phyloP scores from a whole-genome alignment of 2,888 invertebrate genomes.

The Macrostomum cliftonense region DNA sequence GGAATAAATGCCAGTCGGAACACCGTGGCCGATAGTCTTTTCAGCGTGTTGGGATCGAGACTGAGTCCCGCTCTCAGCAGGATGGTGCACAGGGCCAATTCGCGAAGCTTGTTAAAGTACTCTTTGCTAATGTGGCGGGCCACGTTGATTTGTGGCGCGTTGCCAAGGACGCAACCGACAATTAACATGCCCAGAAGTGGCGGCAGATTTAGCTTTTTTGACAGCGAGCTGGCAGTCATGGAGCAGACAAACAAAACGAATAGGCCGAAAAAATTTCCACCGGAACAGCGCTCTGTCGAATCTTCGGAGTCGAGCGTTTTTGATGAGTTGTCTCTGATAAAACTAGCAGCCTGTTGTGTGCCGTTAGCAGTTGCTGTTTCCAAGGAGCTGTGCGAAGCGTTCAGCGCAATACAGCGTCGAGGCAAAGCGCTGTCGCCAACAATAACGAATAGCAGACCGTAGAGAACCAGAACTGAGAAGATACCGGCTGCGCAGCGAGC shows the following conservation, averaged over 20 bases:
- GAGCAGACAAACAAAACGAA: slow-evolving; percentile 22
- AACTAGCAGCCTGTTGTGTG: too few species aligned
- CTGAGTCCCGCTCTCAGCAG: slow-evolving; percentile 77
- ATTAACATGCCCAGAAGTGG: slow-evolving; percentile 30
- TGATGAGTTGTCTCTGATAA: too few species aligned
- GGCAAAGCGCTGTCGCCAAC: slow-evolving; percentile 19
- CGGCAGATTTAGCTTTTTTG: slow-evolving; percentile 21
- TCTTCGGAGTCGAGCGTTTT: too few species aligned
- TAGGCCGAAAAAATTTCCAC: slow-evolving; percentile 24
- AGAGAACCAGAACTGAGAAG: slow-evolving; percentile 16
- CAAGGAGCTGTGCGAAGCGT: too few species aligned
- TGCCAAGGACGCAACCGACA: slow-evolving; percentile 27
- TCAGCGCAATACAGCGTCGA: background rate
- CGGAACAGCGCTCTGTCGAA: slow-evolving; percentile 14
- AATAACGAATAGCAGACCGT: slow-evolving; percentile 19
- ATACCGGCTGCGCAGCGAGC: slow-evolving; percentile 20
- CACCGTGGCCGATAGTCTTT: slow-evolving; percentile 48
- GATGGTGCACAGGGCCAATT: slow-evolving; percentile 73
- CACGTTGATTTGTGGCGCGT: slow-evolving; percentile 25
- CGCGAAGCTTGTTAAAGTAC: slow-evolving; percentile 44
- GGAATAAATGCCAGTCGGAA: slow-evolving; percentile 67
- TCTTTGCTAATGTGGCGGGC: slow-evolving; percentile 22
- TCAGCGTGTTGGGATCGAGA: slow-evolving; percentile 66
- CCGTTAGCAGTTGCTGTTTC: too few species aligned
- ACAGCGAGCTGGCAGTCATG: slow-evolving; percentile 22